These are phyloP conservation scores for Cabera pusaria DNA, from an alignment of 2,888 invertebrate species.

Conservation along the genomic window DNA sequence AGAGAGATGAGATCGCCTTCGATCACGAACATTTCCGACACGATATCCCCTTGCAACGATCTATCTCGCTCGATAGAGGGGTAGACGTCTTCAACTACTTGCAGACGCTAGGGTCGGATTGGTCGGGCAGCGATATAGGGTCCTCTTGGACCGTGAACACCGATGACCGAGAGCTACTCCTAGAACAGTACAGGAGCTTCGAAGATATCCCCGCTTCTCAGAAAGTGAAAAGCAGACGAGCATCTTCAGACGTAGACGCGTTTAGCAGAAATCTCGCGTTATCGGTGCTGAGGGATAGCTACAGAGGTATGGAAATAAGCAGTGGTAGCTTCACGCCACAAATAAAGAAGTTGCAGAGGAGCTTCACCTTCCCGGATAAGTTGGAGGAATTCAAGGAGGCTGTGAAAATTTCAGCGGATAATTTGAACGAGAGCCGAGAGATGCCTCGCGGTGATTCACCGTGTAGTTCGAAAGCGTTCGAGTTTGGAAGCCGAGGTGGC, in stretches of 20 bases:
- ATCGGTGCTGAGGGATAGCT: slow-evolving; percentile 58
- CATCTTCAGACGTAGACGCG: slow-evolving; percentile 57
- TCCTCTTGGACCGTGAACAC: slow-evolving; percentile 63
- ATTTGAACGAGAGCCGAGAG: slow-evolving; percentile 22
- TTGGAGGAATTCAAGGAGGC: slow-evolving; percentile 45
- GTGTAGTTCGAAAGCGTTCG: slow-evolving; percentile 21
- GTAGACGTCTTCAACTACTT: slow-evolving; percentile 64
- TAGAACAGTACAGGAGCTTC: slow-evolving; percentile 60
- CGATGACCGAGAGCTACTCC: slow-evolving; percentile 39
- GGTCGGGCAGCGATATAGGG: slow-evolving; percentile 49
- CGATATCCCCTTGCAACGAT: slow-evolving; percentile 61
- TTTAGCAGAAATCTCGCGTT: slow-evolving; percentile 50
- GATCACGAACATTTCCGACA: slow-evolving; percentile 51
- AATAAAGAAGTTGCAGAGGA: slow-evolving; percentile 60
- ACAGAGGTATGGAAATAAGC: slow-evolving; percentile 52
- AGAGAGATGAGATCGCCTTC: slow-evolving; percentile 41
- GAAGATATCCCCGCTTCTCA: slow-evolving; percentile 75
- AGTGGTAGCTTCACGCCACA: slow-evolving; percentile 54
- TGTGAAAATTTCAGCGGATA: slow-evolving; percentile 31
- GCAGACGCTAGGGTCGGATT: slow-evolving; percentile 56
- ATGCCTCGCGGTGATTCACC: slow-evolving; percentile 26
- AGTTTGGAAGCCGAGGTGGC: slow-evolving; percentile 40
- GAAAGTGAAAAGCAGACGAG: slow-evolving; percentile 67
- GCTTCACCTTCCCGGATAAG: slow-evolving; percentile 56
- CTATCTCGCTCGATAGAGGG: slow-evolving; percentile 69